Conservation (phyloP, 2,797 vertebrate species). For the Gymnodraco acuticeps region DNA sequence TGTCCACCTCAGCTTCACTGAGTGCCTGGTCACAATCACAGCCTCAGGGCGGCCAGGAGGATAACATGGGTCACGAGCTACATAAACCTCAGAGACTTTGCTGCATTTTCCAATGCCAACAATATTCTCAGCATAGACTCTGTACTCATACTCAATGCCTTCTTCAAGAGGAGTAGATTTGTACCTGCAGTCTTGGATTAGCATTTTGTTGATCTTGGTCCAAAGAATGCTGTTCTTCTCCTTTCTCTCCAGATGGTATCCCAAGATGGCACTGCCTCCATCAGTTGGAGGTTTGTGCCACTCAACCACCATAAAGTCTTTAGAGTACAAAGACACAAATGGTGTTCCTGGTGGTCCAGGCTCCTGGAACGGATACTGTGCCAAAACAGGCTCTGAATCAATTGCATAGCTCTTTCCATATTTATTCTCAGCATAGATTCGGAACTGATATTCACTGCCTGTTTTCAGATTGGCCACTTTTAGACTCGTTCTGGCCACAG, state of each 20-base stretch:
- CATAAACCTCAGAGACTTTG: slow-evolving; percentile 95
- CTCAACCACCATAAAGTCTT: slow-evolving; percentile 95
- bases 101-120: slow-evolving; percentile 96
- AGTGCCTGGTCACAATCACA: slow-evolving; percentile 94
- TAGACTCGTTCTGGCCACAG: slow-evolving; percentile 95
- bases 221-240: slow-evolving; percentile 99
- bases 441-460: slow-evolving; percentile 97
- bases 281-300: slow-evolving; percentile 98
- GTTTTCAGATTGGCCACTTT: slow-evolving; percentile 96
- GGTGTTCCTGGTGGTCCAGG: slow-evolving; percentile 97
- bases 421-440: slow-evolving; percentile 97
- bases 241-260: slow-evolving; percentile 97
- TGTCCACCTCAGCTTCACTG: slow-evolving; percentile 94
- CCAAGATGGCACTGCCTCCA: slow-evolving; percentile 94
- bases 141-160: slow-evolving; percentile 98
- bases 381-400: slow-evolving; percentile 91
- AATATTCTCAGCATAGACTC: slow-evolving; percentile 97
- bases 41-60: slow-evolving; percentile 94
- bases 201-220: slow-evolving; percentile 97
- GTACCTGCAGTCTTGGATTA: slow-evolving; percentile 94
- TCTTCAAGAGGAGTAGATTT: slow-evolving; percentile 96
- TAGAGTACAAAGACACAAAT: slow-evolving; percentile 90
- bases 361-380: slow-evolving; percentile 98
- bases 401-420: slow-evolving; percentile 97
- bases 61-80: slow-evolving; percentile 96